Evolutionary conservation across 37 sponge, comb jelly and placozoan genomes (phyloP).

Genomic region (Petrosia ficiformis): DNA sequence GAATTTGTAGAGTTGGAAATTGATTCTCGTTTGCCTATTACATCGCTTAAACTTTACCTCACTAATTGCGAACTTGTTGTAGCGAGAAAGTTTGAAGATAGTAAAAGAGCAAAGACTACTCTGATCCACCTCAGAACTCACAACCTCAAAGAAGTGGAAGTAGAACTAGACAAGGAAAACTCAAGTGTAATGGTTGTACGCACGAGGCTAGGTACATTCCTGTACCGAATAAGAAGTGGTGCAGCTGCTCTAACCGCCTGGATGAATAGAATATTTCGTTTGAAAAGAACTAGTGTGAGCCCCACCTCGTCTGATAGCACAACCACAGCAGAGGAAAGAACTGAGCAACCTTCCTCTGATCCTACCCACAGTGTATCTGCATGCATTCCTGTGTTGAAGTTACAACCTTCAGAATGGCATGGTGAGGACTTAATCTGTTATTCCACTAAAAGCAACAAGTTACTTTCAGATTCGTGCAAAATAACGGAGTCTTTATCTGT

Average conservation of each 20-base stretch:
- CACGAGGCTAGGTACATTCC: neutral
- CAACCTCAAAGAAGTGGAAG: neutral
- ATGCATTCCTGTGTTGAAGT: too few species aligned
- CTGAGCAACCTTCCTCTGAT: too few species aligned
- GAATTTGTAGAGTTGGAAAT: conserved; percentile 6
- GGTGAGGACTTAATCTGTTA: too few species aligned
- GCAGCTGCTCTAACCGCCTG: neutral
- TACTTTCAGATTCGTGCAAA: too few species aligned
- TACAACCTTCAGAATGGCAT: too few species aligned
- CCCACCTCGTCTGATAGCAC: too few species aligned
- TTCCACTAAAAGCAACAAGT: too few species aligned
- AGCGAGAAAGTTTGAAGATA: neutral
- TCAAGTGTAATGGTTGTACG: neutral
- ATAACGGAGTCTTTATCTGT: too few species aligned
- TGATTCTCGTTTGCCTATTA: neutral
- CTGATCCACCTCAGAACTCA: neutral
- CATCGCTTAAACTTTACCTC: conserved; percentile 3
- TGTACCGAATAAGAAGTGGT: neutral
- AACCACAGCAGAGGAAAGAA: too few species aligned
- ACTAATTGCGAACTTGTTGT: neutral
- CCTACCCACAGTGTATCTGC: too few species aligned
- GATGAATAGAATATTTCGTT: neutral
- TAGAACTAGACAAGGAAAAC: neutral
- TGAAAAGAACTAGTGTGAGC: too few species aligned
- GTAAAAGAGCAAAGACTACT: neutral